Base-by-base conservation (phyloP, 2,113 vertebrate genomes). In the Carassius auratus region DNA sequence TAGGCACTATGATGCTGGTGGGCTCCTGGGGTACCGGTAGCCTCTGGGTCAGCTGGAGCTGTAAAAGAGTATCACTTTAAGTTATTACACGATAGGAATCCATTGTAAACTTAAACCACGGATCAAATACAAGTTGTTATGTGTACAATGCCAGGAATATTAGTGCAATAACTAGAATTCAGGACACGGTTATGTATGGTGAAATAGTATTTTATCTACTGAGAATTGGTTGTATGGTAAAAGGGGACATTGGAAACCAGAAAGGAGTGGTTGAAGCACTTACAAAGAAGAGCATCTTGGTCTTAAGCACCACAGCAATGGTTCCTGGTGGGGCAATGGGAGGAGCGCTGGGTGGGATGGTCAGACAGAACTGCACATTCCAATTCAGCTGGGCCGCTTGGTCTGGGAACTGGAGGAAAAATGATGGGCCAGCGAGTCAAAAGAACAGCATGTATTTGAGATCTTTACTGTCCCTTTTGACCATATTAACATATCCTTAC, bases 221-320 rank as follows among this genome's bases (percentile, higher is more conserved):
- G 3, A 7, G 36, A 73, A 76, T 5, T 26, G 75, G 75, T 52
- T 76, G 23, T 33, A 21, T 8, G 30, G 23, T 26, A 1, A 76
- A 55, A 76, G 73, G 4, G 14, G 48, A n/a, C 3, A 38, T 50
- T 8, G 6, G 2, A 26, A 76, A 23, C 19, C 30, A 33, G 38
- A 75, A 61, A 57, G 4, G 17, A n/a, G 9, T 61, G 5, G 12
- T 5, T 9, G 8, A 50, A 55, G 2, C 92, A 97, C 98, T 97
- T 95, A 99, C 98, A 86, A 99, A 99, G 93, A 99, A 99, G 83
- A 99, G 96, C 97, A 99, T 99, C 96, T 99, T 99, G 88, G 98
- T 98, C 94, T 99, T 99, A 87, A 99, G 96, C 92, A 99, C 98
- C 90, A 99, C 98, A 66, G 98, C 98, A 73, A 99, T 98, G 74